A percentile compares a stretch with the other conserved stretches of the same genome.
Evolutionary conservation across 23 tunicate species (phyloP).

Genomic region (Phallusia fumigata): DNA sequence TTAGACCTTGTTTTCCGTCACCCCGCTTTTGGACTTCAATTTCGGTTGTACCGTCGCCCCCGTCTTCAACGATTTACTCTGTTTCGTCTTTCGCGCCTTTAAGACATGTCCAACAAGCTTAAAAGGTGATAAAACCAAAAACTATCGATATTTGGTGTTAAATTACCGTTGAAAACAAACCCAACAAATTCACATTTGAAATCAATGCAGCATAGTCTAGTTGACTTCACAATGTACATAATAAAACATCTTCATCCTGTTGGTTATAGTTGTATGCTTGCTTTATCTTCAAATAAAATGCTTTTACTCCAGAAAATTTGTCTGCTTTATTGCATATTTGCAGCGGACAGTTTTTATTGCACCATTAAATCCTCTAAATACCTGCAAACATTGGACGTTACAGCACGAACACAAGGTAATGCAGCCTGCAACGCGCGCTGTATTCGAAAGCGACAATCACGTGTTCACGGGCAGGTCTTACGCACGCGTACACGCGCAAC

Average conservation of each 20-base stretch:
- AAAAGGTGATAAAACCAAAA: too few relatives aligned
- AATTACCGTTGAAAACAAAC: too few relatives aligned
- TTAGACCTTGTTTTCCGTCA: too few relatives aligned
- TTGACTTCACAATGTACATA: conserved; percentile 97
- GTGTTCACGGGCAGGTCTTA: background rate
- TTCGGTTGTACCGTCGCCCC: too few relatives aligned
- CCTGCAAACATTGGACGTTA: background rate
- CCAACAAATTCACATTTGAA: conserved; percentile 42
- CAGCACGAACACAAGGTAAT: background rate
- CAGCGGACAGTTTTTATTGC: background rate
- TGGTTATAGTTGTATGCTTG: background rate
- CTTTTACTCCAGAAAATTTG: too few relatives aligned
- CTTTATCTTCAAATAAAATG: background rate
- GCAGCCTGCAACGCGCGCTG: background rate
- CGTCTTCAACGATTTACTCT: too few relatives aligned
- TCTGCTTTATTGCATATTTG: background rate
- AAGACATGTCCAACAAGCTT: too few relatives aligned
- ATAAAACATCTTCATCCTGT: conserved; percentile 88
- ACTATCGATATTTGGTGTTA: too few relatives aligned
- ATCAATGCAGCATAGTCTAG: conserved; percentile 73
- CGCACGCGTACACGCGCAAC: background rate
- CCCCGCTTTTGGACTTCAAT: too few relatives aligned
- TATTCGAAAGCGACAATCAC: conserved; percentile 3
- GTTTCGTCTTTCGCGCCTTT: too few relatives aligned
- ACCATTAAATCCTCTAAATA: background rate